phyloP scores from a whole-genome alignment of 2,888 invertebrate species.

The Microdon myrmicae region DNA sequence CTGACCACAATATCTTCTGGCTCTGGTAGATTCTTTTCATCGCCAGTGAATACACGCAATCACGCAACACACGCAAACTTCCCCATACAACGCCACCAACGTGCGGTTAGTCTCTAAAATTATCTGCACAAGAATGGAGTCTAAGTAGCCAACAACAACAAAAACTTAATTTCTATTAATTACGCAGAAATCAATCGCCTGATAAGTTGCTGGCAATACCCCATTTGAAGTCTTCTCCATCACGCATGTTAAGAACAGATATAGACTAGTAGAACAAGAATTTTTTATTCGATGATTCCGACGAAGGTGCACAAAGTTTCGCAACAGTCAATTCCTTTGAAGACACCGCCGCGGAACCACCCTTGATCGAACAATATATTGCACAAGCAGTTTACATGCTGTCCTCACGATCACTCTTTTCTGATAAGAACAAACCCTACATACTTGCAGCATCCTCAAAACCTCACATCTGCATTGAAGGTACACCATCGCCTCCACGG shows the following conservation, averaged over 20 bases:
- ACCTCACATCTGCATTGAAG: slow-evolving; percentile 16
- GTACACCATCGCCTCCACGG: slow-evolving; percentile 16
- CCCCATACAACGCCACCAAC: not conserved
- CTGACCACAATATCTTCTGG: slow-evolving; percentile 33
- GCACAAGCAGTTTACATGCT: slow-evolving; percentile 5
- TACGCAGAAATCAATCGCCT: slow-evolving; percentile 32
- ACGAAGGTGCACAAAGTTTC: slow-evolving; percentile 1
- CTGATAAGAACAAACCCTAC: slow-evolving; percentile 11
- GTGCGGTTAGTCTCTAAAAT: slow-evolving; percentile 25
- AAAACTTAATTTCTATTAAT: slow-evolving; percentile 6
- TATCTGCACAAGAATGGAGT: slow-evolving; percentile 19
- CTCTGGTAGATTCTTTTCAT: slow-evolving; percentile 23
- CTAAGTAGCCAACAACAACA: slow-evolving; percentile 4
- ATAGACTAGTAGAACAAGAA: slow-evolving; percentile 15
- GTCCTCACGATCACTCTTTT: slow-evolving; percentile 20
- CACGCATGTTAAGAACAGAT: too few relatives aligned
- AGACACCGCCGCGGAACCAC: slow-evolving; percentile 21
- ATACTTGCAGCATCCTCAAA: slow-evolving; percentile 9
- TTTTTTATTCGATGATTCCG: slow-evolving; percentile 14
- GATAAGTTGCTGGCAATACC: slow-evolving; percentile 17
- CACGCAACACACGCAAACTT: not conserved
- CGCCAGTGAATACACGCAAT: slow-evolving; percentile 9
- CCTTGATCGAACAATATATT: slow-evolving; percentile 2
- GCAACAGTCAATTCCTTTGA: slow-evolving; percentile 20
- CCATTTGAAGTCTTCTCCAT: not conserved